These are phyloP conservation scores for Plutella xylostella DNA, from an alignment of 2,888 invertebrate species.

Conservation along the genomic window DNA sequence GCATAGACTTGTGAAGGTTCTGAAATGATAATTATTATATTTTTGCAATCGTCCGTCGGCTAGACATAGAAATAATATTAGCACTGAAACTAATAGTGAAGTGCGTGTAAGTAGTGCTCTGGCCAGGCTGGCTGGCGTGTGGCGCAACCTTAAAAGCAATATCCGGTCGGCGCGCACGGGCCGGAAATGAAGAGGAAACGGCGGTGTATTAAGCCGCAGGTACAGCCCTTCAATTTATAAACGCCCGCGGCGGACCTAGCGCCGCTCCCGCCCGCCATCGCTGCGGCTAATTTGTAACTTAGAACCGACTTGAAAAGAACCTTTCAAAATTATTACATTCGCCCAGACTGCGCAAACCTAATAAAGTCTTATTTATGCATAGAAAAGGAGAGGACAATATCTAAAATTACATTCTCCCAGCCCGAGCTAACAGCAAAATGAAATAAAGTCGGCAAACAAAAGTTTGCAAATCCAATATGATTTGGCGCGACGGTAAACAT, in stretches of 20 bases:
- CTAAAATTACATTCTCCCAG: conserved; percentile 61
- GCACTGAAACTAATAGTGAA: no score
- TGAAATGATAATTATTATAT: no score
- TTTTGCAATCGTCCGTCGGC: no score
- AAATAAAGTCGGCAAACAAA: conserved; percentile 70
- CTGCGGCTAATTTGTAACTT: conserved; percentile 54
- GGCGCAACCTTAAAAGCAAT: conserved; percentile 70
- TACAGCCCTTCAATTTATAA: conserved; percentile 70
- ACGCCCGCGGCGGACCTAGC: conserved; percentile 44
- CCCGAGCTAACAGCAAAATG: conserved; percentile 66
- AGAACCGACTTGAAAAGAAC: conserved; percentile 19
- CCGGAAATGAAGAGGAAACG: conserved; percentile 72
- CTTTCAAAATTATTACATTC: neutral
- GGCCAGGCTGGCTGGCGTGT: conserved; percentile 36
- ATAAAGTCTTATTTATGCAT: conserved; percentile 28
- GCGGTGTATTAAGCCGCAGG: conserved; percentile 71
- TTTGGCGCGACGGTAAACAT: conserved; percentile 70
- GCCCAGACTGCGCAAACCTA: no score
- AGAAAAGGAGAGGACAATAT: conserved; percentile 45
- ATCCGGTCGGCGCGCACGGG: conserved; percentile 68
- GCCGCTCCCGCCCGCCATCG: conserved; percentile 35
- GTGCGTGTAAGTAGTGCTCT: no score
- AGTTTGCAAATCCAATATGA: conserved; percentile 71
- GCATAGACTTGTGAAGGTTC: no score
- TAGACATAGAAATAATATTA: no score